phyloP scores from a whole-genome alignment of 2,113 vertebrate species.

The Paralichthys olivaceus region DNA sequence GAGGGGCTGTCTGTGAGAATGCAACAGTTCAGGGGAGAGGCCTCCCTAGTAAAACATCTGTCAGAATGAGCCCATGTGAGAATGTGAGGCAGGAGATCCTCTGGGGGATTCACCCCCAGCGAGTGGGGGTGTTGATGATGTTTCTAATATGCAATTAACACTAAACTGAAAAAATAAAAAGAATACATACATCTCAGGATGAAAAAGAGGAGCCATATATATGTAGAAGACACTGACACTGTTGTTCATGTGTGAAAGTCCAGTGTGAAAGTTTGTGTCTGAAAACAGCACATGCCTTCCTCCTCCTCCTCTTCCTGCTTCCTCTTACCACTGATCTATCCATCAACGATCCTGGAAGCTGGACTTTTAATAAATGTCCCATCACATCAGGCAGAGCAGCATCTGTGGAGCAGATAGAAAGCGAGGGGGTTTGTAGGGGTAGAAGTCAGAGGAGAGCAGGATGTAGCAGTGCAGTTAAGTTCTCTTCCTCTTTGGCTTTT shows the following conservation, averaged over 20 bases:
- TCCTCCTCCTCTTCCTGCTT: neutral
- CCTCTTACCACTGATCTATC: slow-evolving; percentile 24
- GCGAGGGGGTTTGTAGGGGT: slow-evolving; percentile 9
- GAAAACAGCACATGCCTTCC: neutral
- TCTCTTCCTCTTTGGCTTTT: slow-evolving; percentile 17
- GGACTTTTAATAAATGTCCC: slow-evolving; percentile 70
- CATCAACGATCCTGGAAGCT: slow-evolving; percentile 46
- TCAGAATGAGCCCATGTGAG: no score
- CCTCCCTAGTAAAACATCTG: neutral
- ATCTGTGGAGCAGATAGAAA: slow-evolving; percentile 43
- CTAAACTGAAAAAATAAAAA: no score
- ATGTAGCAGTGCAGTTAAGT: slow-evolving; percentile 30
- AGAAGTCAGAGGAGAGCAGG: slow-evolving; percentile 8
- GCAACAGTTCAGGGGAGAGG: no score
- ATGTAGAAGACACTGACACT: no score
- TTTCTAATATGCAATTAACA: no score
- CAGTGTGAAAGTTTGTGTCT: neutral
- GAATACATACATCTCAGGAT: no score
- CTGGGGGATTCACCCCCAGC: no score
- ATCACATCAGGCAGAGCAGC: slow-evolving; percentile 50
- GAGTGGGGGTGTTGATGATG: no score
- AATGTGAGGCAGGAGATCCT: no score
- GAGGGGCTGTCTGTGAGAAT: no score
- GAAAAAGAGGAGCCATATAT: no score
- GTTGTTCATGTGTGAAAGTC: no score